Base-by-base conservation (phyloP, 2,888 invertebrate genomes). In the Pedicia rivosa region DNA sequence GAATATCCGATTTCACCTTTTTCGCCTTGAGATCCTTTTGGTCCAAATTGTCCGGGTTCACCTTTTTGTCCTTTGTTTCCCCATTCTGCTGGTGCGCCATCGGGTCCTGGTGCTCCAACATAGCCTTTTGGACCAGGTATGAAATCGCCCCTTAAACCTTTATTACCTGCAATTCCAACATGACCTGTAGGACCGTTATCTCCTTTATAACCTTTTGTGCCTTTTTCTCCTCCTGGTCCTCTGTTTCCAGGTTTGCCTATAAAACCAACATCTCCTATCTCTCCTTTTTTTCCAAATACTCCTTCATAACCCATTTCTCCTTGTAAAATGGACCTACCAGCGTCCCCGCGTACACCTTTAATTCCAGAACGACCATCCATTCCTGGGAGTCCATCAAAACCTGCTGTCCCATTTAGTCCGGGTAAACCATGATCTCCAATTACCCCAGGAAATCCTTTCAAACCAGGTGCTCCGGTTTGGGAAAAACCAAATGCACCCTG, bases 391-490 rank as follows among this genome's bases (percentile, higher is more conserved):
- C 76, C 47, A 44, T 48, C 41, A 24, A 44, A 25, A 45, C 73
- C 76, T 39, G 61, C 54, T 8, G 50, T 48, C 22, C 83, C 83
- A 5, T 67, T 57, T 4, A 56, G 53, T 33, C 86, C 86, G 25
- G 56, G 62, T 1, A 67, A 69, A 12, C 86, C 78, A 26, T 57
- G 53, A 40, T 69, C 66, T 27, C 84, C 84, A 16, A 64, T 66
- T 32, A 70, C 56, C 22, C 84, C 86, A 2, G 65, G 59, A 43
- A 68, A 66, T 4, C 84, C 84, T 55, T 77, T 78, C 24, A 8
- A 4, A 17, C 37, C 37, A 24, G 16, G 8, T 4, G 13, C 20
- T 8, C 37, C 37, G 3, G 49, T 39, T 3, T 61, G 61, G 1
- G 5, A 19, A 8, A 46, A 45, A 5, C 59, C 59, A 15, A 45